Evolutionary conservation across 2,113 vertebrate species (phyloP).

Genomic region (Nesoenas mayeri): DNA sequence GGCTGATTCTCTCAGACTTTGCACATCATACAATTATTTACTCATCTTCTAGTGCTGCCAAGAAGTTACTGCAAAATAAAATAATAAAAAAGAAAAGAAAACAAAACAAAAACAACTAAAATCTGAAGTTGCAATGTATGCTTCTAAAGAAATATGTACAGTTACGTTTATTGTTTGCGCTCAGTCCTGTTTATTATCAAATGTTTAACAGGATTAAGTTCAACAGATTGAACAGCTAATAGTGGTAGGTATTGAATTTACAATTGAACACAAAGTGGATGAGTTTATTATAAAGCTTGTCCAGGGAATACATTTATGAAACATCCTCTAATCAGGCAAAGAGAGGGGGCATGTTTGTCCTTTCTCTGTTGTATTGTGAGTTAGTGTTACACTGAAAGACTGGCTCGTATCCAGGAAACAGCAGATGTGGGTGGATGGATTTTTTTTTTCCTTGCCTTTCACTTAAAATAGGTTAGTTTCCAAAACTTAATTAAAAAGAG

Average conservation of each 20-base stretch:
- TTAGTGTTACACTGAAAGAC: neutral
- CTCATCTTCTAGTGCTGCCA: neutral
- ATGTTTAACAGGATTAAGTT: constrained; percentile 7
- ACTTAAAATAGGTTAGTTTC: neutral
- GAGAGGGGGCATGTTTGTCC: constrained; percentile 10
- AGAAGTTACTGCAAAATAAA: neutral
- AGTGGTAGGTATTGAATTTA: constrained; percentile 57
- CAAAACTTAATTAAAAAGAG: neutral
- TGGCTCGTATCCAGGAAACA: neutral
- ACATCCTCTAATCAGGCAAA: constrained; percentile 38
- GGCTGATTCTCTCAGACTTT: neutral
- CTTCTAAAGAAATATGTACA: neutral
- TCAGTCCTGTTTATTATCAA: constrained; percentile 1
- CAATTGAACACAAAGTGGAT: constrained; percentile 48
- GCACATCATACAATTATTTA: neutral
- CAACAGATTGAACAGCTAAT: constrained; percentile 44
- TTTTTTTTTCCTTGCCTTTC: neutral
- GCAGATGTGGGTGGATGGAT: neutral
- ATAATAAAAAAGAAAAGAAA: neutral
- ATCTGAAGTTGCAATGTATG: neutral
- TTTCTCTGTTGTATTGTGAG: constrained; percentile 29
- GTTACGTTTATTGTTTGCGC: neutral
- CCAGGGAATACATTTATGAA: constrained; percentile 36
- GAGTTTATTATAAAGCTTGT: constrained; percentile 54
- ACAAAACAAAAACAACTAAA: neutral